Percentiles rank a stretch among this genome's conserved stretches.
phyloP scores from a whole-genome alignment of 1,140 invertebrate species.

The Lordiphosa clarofinis region DNA sequence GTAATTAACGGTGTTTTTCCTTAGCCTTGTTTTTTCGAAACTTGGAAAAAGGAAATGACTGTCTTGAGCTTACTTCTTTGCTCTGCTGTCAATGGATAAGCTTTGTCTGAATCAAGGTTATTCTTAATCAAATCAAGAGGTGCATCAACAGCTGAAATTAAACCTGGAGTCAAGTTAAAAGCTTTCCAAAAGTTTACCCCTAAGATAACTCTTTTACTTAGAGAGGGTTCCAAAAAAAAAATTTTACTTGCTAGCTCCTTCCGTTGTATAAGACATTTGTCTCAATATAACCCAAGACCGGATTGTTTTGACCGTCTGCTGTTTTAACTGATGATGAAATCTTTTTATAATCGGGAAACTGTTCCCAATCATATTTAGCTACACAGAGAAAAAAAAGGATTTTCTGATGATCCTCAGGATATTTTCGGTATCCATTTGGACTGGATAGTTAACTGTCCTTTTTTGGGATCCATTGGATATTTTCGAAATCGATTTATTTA shows the following conservation, averaged over 20 bases:
- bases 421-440: no score
- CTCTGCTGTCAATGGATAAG: neutral
- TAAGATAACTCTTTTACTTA: constrained; percentile 10
- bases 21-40: neutral
- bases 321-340: constrained; percentile 1
- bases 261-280: neutral
- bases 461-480: no score
- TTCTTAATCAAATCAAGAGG: no score
- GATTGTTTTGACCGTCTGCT: constrained; percentile 13
- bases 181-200: constrained; percentile 6
- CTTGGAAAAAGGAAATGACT: no score
- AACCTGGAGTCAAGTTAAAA: constrained; percentile 6
- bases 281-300: constrained; percentile 2
- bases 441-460: no score
- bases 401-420: no score
- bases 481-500: no score
- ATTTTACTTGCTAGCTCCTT: neutral
- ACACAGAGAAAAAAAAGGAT: no score
- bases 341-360: constrained; percentile 1
- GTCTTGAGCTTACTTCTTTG: neutral
- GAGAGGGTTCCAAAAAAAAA: constrained; percentile 3
- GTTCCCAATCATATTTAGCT: constrained; percentile 5
- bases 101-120: neutral
- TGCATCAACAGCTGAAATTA: neutral
- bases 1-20: neutral